These are phyloP conservation scores for Crotalus helleri DNA, from an alignment of 2,113 vertebrate species.

Conservation along the genomic window DNA sequence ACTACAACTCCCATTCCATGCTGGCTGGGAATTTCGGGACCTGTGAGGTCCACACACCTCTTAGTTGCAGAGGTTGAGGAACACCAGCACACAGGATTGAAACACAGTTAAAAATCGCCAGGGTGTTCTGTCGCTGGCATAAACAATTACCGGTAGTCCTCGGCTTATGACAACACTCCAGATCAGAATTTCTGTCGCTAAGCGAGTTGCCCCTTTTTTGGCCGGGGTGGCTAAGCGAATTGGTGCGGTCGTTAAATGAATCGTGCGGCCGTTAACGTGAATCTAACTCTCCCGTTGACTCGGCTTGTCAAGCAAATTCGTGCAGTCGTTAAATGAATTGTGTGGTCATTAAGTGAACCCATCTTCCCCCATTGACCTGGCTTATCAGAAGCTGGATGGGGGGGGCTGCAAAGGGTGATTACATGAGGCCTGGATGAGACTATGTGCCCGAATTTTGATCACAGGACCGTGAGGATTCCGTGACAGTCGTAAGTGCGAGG, in stretches of 20 bases:
- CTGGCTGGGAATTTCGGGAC: neutral
- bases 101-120: neutral
- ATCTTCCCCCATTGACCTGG: too few species aligned
- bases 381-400: neutral
- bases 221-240: neutral
- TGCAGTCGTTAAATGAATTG: neutral
- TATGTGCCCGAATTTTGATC: neutral
- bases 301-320: neutral
- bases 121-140: neutral
- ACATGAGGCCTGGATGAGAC: neutral
- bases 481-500: neutral
- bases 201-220: neutral
- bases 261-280: fast-evolving
- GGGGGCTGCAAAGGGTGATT: neutral
- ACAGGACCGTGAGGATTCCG: neutral
- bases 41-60: neutral
- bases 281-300: neutral
- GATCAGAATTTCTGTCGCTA: neutral
- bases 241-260: neutral
- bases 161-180: neutral
- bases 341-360: neutral
- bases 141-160: neutral
- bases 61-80: neutral
- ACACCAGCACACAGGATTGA: neutral
- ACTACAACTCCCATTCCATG: neutral